These are phyloP conservation scores for Onychomys arenicola DNA, from an alignment of 2,797 vertebrate species.

Conservation along the genomic window DNA sequence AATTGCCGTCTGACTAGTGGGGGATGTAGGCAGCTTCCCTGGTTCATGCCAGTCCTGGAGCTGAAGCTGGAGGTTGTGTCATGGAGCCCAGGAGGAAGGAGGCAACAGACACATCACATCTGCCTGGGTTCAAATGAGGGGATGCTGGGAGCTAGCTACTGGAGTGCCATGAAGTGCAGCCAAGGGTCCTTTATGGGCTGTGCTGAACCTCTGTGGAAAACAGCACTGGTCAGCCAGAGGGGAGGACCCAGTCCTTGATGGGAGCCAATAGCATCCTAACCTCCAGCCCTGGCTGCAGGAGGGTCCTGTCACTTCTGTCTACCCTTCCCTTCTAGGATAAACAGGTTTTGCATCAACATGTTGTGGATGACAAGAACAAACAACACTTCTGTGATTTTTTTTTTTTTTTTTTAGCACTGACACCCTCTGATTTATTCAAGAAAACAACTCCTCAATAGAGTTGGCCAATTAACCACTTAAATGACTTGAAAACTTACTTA, in stretches of 20 bases:
- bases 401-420: background rate
- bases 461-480: constrained; percentile 79
- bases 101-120: accelerated
- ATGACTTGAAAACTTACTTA: constrained; percentile 80
- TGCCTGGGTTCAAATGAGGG: background rate
- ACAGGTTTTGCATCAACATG: constrained; percentile 26
- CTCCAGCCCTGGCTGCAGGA: background rate
- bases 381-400: background rate
- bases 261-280: too few relatives aligned
- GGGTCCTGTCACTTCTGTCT: background rate
- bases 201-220: background rate
- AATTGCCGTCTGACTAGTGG: background rate
- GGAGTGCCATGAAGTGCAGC: background rate
- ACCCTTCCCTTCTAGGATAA: background rate
- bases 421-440: constrained; percentile 38
- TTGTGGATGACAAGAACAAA: constrained; percentile 40
- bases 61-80: background rate
- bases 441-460: constrained; percentile 69
- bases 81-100: background rate
- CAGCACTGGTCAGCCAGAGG: background rate
- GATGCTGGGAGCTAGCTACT: too few relatives aligned
- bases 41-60: background rate
- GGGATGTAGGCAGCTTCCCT: background rate
- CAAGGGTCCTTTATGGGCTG: background rate
- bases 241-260: background rate